Conservation (phyloP, 2,797 vertebrate genomes). For the Ceryle rudis region DNA sequence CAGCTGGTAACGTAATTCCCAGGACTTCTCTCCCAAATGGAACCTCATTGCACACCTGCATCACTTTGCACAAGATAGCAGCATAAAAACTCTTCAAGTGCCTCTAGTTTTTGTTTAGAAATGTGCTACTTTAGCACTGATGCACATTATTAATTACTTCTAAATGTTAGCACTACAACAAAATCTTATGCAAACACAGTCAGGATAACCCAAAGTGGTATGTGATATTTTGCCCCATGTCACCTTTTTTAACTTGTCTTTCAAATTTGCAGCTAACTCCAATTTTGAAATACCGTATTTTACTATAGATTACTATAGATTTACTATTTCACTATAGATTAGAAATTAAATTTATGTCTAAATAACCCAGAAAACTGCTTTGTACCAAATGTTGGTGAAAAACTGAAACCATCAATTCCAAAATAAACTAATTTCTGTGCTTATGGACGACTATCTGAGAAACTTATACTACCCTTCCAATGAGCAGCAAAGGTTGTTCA, state of each 20-base stretch:
- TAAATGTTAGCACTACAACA: neutral
- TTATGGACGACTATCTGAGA: neutral
- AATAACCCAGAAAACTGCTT: neutral
- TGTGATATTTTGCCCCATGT: neutral
- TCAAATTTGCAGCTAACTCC: neutral
- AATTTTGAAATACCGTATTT: neutral
- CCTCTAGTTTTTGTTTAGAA: neutral
- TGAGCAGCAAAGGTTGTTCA: neutral
- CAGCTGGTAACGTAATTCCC: neutral
- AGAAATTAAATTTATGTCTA: neutral
- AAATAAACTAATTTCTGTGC: neutral
- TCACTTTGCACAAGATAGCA: neutral
- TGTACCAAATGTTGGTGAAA: neutral
- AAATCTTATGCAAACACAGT: neutral
- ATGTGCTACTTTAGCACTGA: neutral
- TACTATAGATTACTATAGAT: neutral
- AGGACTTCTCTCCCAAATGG: neutral
- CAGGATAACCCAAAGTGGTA: neutral
- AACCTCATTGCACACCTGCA: neutral
- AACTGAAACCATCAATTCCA: neutral
- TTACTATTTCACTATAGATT: neutral
- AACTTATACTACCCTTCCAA: neutral
- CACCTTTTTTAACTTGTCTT: neutral
- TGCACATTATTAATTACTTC: neutral
- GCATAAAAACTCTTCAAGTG: neutral